phyloP scores from a whole-genome alignment of 2,888 invertebrate species.

The Argyresthia goedartella region DNA sequence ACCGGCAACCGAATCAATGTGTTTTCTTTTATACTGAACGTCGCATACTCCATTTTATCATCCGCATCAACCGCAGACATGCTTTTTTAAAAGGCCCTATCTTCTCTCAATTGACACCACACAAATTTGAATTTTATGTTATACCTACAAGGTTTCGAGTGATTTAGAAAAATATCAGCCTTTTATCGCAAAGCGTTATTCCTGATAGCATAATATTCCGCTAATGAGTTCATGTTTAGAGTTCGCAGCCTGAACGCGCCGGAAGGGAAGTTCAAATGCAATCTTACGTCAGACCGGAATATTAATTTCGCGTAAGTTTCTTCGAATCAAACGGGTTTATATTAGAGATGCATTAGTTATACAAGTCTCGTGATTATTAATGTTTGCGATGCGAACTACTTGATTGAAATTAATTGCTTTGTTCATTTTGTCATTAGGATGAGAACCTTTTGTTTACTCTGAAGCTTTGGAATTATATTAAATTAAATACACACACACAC shows the following conservation, averaged over 20 bases:
- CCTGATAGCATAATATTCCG: conserved; percentile 23
- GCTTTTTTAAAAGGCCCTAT: conserved; percentile 1
- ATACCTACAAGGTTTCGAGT: no score
- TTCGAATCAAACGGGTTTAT: no score
- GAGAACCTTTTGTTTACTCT: no score
- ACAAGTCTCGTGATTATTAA: no score
- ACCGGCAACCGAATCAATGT: not conserved
- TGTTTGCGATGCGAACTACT: no score
- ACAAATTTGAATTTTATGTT: no score
- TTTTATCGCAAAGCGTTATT: conserved; percentile 7
- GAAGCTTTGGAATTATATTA: no score
- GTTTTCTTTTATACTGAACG: conserved; percentile 14
- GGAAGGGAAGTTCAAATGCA: conserved; percentile 11
- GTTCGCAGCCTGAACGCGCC: conserved; percentile 14
- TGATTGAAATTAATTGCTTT: no score
- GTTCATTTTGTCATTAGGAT: no score
- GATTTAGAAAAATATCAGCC: not conserved
- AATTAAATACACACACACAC: no score
- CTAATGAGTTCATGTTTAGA: conserved; percentile 25
- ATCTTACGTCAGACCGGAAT: conserved; percentile 7
- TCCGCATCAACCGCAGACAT: conserved; percentile 17
- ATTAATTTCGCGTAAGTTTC: conserved; percentile 4
- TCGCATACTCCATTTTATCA: conserved; percentile 18
- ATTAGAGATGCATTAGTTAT: no score
- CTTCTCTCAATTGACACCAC: not conserved